Evolutionary conservation across 1,140 invertebrate species (phyloP), one percentile per base, ranked within the genome.

Genomic region (Polyergus mexicanus): DNA sequence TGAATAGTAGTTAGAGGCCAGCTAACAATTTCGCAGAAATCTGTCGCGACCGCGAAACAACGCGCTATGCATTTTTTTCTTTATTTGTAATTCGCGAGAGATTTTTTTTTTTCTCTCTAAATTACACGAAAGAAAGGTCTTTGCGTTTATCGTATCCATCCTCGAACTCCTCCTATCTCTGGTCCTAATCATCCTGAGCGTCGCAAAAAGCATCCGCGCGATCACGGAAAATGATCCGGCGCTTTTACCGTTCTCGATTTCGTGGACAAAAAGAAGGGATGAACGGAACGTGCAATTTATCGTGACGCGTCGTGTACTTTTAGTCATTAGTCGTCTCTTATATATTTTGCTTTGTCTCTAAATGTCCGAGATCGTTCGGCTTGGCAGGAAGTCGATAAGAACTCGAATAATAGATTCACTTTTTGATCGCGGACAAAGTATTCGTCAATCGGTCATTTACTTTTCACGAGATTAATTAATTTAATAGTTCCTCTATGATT

Each of bases 271-370:
- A 80, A 68, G 51, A 28, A 35, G 41, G 44, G n/a, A 66, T 76
- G 86, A 13, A 47, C 38, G 47, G 56, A 87, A 71, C 87, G 74
- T 78, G 88, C 86, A 91, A 93, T 92, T 92, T 92, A 87, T 41
- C 56, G 28, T n/a, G 56, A 88, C 86, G 81, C 86, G 63, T 66
- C 60, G 58, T 84, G 85, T 85, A 86, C 66, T 65, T n/a, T 35
- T 25, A 47, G 84, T 66, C 68, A 68, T 88, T 56, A 75, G 86
- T 56, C 44, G 32, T n/a, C 62, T 54, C 32, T 47, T n/a, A 4
- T 54, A 4, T 54, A n/a, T 58, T 68, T 72, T 58, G 22, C 32
- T 77, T 51, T 65, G 32, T 84, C 68, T 60, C 22, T 35, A 41
- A 16, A 41, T 76, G 38, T 60, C 1, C 16, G 54, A 44, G 13